Base-by-base conservation (phyloP, 2,113 vertebrate species). In the Elephas maximus region DNA sequence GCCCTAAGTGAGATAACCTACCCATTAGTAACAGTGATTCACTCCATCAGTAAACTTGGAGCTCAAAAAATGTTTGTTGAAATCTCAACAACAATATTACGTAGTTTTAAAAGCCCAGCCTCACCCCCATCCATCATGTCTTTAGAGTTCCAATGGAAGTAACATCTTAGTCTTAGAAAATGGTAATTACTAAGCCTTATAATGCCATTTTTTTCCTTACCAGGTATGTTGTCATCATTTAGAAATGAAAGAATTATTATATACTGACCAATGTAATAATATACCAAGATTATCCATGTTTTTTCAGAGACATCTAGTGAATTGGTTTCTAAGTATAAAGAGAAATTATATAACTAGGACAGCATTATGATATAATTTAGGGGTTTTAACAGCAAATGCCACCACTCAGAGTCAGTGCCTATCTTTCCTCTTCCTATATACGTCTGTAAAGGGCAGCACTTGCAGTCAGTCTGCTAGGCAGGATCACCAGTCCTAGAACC, bases 291-390 rank as follows among this genome's bases (percentile, higher is more conserved):
- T 53, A 93, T 18, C 45, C 48, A 60, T 69, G 18, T 41, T 37
- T 79, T 96, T 93, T 93, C 30, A 91, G 57, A 87, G 53, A 78
- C 20, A 73, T 17, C 74, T 76, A 33, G 3, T 41, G 14, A 95
- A 91, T 74, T 91, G 12, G 45, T 73, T 87, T 93, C 83, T 91
- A 85, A 91, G 37, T 30, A 65, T 57, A 45, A 94, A 91, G 48
- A 37, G 80, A 51, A 33, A 88, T 62, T 84, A 37, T 37, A 37
- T 37, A 37, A 37, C 37, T 33, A 41, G 12, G 60, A 37, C 0
- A 77, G 84, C 51, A 79, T 78, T 18, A 10, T 82, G 74, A 78
- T 28, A 33, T 44, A 51, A 26, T 62, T 91, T 93, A 84, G 53
- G 85, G 51, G 45, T 89, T 89, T 93, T 91, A 23, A 57, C 82